A percentile compares a stretch with the other conserved stretches of the same genome.
These are phyloP conservation scores for Agelaius tricolor DNA, from an alignment of 2,113 vertebrate genomes.

Conservation along the genomic window DNA sequence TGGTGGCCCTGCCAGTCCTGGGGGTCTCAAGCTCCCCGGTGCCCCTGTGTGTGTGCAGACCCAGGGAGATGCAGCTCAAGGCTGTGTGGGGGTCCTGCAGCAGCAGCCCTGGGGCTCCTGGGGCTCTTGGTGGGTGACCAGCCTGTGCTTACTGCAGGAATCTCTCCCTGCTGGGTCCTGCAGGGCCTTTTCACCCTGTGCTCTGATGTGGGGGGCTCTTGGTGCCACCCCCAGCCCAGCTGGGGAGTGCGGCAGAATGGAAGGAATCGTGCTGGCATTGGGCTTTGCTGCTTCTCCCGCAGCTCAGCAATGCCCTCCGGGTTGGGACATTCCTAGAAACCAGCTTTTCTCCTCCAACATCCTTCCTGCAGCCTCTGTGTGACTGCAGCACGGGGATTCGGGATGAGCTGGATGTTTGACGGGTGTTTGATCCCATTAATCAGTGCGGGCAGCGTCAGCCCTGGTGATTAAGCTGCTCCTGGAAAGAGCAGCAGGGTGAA, in stretches of 20 bases:
- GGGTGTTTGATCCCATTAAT: neutral
- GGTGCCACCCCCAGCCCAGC: neutral
- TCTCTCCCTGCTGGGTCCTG: neutral
- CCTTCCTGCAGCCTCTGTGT: neutral
- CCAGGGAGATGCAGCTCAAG: neutral
- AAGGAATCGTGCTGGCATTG: neutral
- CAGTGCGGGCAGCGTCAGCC: neutral
- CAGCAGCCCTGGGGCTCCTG: accelerated
- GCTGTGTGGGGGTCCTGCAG: neutral
- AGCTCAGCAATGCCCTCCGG: neutral
- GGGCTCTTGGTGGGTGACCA: neutral
- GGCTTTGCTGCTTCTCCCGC: neutral
- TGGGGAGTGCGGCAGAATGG: neutral
- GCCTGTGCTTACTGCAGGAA: neutral
- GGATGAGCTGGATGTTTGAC: neutral
- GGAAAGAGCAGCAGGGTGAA: neutral
- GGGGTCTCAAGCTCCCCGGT: accelerated
- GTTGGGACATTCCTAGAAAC: constrained; percentile 47
- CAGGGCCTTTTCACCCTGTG: neutral
- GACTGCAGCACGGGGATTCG: neutral
- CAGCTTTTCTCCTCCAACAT: constrained; percentile 40
- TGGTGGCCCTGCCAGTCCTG: accelerated
- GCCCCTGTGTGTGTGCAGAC: accelerated
- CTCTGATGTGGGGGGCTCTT: neutral
- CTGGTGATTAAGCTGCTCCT: constrained; percentile 15